Evolutionary conservation across 2,888 invertebrate species (phyloP).

Genomic region (Volucella inflata): DNA sequence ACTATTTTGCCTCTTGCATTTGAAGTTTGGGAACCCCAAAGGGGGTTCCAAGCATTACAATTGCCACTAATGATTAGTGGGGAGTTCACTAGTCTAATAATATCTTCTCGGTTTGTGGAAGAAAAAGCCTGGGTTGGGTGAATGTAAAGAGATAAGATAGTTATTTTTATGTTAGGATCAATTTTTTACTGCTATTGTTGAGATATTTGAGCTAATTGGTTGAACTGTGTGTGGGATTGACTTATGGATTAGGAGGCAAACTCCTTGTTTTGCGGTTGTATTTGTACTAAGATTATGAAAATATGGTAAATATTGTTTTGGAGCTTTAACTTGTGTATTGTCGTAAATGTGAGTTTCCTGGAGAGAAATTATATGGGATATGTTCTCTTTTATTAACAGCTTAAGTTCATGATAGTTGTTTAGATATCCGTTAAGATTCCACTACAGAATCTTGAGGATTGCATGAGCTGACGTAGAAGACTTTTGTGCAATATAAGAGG

Average conservation of each 20-base stretch:
- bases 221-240: conserved; percentile 43
- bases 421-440: background rate
- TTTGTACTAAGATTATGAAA: conserved; percentile 24
- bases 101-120: too few relatives aligned
- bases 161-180: conserved; percentile 25
- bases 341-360: conserved; percentile 62
- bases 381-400: conserved; percentile 28
- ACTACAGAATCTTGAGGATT: conserved; percentile 5
- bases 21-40: too few relatives aligned
- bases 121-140: too few relatives aligned
- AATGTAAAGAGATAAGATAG: conserved; percentile 6
- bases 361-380: conserved; percentile 40
- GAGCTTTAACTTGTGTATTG: background rate
- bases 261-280: conserved; percentile 45
- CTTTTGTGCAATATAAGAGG: conserved; percentile 1
- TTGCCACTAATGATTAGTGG: too few relatives aligned
- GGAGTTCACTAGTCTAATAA: too few relatives aligned
- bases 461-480: background rate
- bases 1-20: conserved; percentile 32
- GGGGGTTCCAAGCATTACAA: too few relatives aligned
- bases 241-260: too few relatives aligned
- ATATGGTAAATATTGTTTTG: conserved; percentile 22
- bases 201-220: conserved; percentile 14
- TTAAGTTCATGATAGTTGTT: background rate
- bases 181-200: conserved; percentile 45